Percentiles rank a stretch among this genome's conserved stretches.
phyloP scores from a whole-genome alignment of 2,888 invertebrate genomes.

The Thymelicus lineola region DNA sequence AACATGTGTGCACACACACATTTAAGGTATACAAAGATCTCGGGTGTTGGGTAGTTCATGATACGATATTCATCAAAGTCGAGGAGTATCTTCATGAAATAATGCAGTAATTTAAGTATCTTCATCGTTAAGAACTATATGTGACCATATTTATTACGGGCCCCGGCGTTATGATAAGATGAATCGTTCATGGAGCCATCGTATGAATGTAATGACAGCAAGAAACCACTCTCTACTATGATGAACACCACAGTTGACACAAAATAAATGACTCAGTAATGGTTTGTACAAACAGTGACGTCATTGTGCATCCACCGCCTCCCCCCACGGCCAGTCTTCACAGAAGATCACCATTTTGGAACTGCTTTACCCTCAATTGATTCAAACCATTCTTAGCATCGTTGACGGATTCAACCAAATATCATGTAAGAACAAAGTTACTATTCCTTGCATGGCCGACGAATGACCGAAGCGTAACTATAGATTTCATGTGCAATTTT shows the following conservation, averaged over 20 bases:
- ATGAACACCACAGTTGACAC: background rate
- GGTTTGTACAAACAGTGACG: conserved; percentile 83
- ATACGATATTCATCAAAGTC: conserved; percentile 11
- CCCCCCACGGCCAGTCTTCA: conserved; percentile 72
- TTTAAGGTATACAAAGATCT: conserved; percentile 8
- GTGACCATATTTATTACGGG: too few species aligned
- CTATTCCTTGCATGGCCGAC: too few species aligned
- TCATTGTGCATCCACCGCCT: conserved; percentile 73
- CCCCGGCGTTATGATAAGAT: too few species aligned
- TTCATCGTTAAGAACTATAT: too few species aligned
- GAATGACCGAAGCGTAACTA: too few species aligned
- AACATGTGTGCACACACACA: background rate
- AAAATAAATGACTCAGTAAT: conserved; percentile 40
- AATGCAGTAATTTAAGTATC: background rate
- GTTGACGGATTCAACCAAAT: conserved; percentile 12
- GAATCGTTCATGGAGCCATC: too few species aligned
- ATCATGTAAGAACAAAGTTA: too few species aligned
- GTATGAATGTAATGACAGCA: too few species aligned
- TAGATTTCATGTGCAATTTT: too few species aligned
- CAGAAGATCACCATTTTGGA: conserved; percentile 69
- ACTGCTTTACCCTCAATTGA: conserved; percentile 53
- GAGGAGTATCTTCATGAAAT: background rate
- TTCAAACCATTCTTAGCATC: conserved; percentile 32
- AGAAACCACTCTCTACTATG: background rate
- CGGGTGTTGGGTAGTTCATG: background rate